Percentiles rank a stretch among this genome's conserved stretches.
phyloP scores from a whole-genome alignment of 2,888 invertebrate genomes.

The Tridacna crocea region DNA sequence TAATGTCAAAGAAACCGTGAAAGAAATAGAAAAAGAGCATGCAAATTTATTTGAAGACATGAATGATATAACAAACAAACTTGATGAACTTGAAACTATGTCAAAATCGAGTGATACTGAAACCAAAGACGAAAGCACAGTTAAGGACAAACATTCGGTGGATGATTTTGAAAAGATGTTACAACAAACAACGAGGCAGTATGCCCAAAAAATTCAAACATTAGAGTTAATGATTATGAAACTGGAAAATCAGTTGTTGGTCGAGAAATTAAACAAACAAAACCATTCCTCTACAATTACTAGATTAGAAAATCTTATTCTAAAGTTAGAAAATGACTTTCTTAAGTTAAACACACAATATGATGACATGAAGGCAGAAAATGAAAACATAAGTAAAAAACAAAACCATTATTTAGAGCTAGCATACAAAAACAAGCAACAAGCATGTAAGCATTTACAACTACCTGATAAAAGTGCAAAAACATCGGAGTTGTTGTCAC shows the following conservation, averaged over 20 bases:
- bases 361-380: conserved; percentile 66
- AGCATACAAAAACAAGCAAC: conserved; percentile 54
- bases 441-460: conserved; percentile 37
- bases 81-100: conserved; percentile 16
- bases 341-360: conserved; percentile 76
- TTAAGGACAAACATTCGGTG: conserved; percentile 8
- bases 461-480: conserved; percentile 57
- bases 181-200: conserved; percentile 61
- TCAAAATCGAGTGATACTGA: neutral
- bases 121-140: neutral
- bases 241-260: conserved; percentile 77
- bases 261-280: conserved; percentile 72
- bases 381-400: conserved; percentile 66
- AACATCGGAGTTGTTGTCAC: conserved; percentile 65
- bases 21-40: neutral
- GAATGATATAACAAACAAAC: conserved; percentile 8
- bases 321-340: conserved; percentile 78
- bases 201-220: conserved; percentile 71
- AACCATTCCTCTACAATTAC: conserved; percentile 70
- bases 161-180: conserved; percentile 42
- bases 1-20: neutral
- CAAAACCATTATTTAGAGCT: conserved; percentile 70
- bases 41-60: neutral
- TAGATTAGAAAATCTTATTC: conserved; percentile 77
- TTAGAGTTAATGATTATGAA: conserved; percentile 77